Percentiles rank a stretch among this genome's conserved stretches.
Evolutionary conservation across 1,140 invertebrate genomes (phyloP).

Genomic region (Phocides pigmalion): DNA sequence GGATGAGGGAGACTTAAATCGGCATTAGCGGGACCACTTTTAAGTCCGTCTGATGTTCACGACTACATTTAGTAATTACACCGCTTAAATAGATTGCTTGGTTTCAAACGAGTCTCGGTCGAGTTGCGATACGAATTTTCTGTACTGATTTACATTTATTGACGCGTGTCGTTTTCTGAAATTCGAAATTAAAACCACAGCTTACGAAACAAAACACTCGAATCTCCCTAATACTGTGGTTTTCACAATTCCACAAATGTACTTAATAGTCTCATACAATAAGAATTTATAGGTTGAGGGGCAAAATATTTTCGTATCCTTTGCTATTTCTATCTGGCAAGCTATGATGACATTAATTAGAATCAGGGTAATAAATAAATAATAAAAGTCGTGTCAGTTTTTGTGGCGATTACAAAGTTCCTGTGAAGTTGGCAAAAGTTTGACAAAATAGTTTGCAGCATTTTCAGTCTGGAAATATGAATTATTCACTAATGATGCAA

Average conservation of each 20-base stretch:
- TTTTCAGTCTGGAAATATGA: too few relatives aligned
- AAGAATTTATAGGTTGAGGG: too few relatives aligned
- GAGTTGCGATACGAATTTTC: slow-evolving; percentile 12
- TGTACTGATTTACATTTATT: slow-evolving; percentile 32
- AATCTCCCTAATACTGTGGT: not conserved
- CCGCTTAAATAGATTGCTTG: slow-evolving; percentile 60
- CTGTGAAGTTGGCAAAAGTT: too few relatives aligned
- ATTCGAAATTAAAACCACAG: slow-evolving; percentile 24
- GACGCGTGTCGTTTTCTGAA: slow-evolving; percentile 13
- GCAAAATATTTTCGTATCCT: too few relatives aligned
- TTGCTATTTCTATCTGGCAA: too few relatives aligned
- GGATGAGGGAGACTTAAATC: slow-evolving; percentile 57
- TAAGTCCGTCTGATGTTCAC: slow-evolving; percentile 58
- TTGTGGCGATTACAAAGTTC: too few relatives aligned
- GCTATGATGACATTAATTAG: too few relatives aligned
- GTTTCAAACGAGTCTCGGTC: slow-evolving; percentile 43
- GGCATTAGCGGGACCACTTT: slow-evolving; percentile 56
- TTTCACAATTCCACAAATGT: not conserved
- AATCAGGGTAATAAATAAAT: too few relatives aligned
- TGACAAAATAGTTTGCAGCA: too few relatives aligned
- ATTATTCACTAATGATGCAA: too few relatives aligned
- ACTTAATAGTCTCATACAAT: too few relatives aligned
- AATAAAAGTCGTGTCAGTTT: too few relatives aligned
- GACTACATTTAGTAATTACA: slow-evolving; percentile 66
- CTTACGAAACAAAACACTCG: not conserved